Evolutionary conservation across 2,797 vertebrate genomes (phyloP), one percentile per base, ranked within the genome.

Genomic region (Erethizon dorsatum): DNA sequence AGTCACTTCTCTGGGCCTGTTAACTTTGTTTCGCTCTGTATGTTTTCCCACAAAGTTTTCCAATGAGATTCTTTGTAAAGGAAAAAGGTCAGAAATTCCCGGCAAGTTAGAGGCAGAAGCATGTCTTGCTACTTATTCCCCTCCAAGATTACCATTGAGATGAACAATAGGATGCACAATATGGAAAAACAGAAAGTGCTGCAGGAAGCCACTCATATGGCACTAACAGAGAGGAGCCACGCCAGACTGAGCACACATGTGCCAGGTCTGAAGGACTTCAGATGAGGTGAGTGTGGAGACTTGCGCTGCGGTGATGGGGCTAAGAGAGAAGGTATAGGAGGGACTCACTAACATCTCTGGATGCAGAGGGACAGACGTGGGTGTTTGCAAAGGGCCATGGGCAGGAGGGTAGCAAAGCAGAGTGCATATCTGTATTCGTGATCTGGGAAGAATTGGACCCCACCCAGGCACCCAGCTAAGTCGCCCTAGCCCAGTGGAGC

Each of bases 41-140:
- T 93, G 61, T 31, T 94, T 67, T 91, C 41, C 79, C 78, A 65
- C 24, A 31, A 73, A 59, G 54, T 65, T 83, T 79, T 73, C 88
- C 69, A 91, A 5, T n/a, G 73, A 79, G 41, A 82, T 67, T 67
- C 56, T 90, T 82, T 56, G 24, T n/a, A 50, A 91, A 69, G 77
- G 26, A 56, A 87, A 93, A 87, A 41, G 75, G 13, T 71, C 77
- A n/a, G 52, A 18, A 91, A 79, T 80, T 80, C 71, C 65, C 84
- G 57, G 73, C 57, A 45, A 67, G 33, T 54, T 12, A 37, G 52
- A 73, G 12, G 18, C 54, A 47, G 1, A 65, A 94, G 75, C 78
- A 50, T 9, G 9, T 88, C 50, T 88, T 50, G 52, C 54, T 54
- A 28, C 24, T 83, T 63, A 56, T 6, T 71, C 6, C 54, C n/a